Percentiles rank a stretch among this genome's conserved stretches.
These are phyloP conservation scores for Calliopum simillimum DNA, from an alignment of 2,888 invertebrate genomes.

Conservation along the genomic window DNA sequence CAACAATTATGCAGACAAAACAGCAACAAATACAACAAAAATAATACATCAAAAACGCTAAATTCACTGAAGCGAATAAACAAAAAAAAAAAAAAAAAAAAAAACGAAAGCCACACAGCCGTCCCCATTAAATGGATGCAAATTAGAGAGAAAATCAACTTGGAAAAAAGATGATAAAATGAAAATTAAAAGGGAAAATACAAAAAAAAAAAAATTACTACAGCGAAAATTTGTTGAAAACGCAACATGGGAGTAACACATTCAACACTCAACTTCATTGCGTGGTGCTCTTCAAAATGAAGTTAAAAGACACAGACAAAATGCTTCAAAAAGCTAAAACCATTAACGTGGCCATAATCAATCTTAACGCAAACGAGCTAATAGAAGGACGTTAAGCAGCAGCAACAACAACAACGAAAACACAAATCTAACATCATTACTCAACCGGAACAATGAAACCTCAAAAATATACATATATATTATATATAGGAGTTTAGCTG, in stretches of 20 bases:
- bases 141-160: too few relatives aligned
- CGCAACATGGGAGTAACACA: neutral
- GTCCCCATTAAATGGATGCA: neutral
- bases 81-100: too few relatives aligned
- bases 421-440: neutral
- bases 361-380: constrained; percentile 25
- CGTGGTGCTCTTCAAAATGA: neutral
- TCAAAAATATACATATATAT: neutral
- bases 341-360: constrained; percentile 38
- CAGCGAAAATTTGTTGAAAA: neutral
- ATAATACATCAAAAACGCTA: constrained; percentile 34
- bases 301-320: neutral
- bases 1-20: too few relatives aligned
- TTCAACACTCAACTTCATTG: neutral
- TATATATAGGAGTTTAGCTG: neutral
- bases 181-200: constrained; percentile 1
- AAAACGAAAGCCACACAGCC: neutral
- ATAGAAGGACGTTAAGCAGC: constrained; percentile 16
- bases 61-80: neutral
- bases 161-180: neutral
- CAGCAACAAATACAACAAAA: too few relatives aligned
- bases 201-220: constrained; percentile 29
- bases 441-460: neutral
- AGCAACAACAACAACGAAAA: neutral
- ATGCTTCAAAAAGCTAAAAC: constrained; percentile 30